Evolutionary conservation across 2,797 vertebrate species (phyloP), one percentile per base, ranked within the genome.

Genomic region (Pterois miles): DNA sequence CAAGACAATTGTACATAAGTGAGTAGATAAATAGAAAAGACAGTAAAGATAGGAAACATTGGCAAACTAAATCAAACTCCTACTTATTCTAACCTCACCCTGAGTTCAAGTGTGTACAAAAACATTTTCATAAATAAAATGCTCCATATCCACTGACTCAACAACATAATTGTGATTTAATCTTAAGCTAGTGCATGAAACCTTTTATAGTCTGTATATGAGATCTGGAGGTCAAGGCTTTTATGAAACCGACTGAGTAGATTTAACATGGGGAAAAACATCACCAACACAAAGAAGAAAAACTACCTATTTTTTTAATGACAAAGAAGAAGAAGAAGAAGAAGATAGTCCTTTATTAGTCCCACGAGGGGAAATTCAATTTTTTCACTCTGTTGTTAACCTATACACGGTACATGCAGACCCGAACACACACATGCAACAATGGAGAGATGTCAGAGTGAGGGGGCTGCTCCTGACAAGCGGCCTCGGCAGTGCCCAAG

Each of bases 21-120:
- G 57, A 16, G 58, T 31, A 25, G 36, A 63, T 78, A 46, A 67
- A 75, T 59, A 67, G 23, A 71, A 80, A 68, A 70, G 38, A 80
- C 52, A 36, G 10, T 59, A 11, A 31, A 67, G 58, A 88, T 63
- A 68, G 81, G 58, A 11, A 81, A 68, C 60, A 48, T 2, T 67
- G 50, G 52, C 48, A 81, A 76, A 85, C 25, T 43, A 18, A 78
- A 53, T 57, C 18, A 74, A 86, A 83, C 58, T 60, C 54, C 43
- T 33, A 29, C 74, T 76, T 54, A 11, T 58, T 71, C 52, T 14
- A 62, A 75, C 60, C 48, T 72, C 9, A 0, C 36, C 58, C 76
- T 16, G 11, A 67, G 77, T 65, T 87, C 22, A 72, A 83, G 77
- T 74, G 56, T n/a, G 53, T 34, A 11, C 40, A 40, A 70, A 29